Evolutionary conservation across 2,113 vertebrate species (phyloP).

Genomic region (Podarcis cretensis): DNA sequence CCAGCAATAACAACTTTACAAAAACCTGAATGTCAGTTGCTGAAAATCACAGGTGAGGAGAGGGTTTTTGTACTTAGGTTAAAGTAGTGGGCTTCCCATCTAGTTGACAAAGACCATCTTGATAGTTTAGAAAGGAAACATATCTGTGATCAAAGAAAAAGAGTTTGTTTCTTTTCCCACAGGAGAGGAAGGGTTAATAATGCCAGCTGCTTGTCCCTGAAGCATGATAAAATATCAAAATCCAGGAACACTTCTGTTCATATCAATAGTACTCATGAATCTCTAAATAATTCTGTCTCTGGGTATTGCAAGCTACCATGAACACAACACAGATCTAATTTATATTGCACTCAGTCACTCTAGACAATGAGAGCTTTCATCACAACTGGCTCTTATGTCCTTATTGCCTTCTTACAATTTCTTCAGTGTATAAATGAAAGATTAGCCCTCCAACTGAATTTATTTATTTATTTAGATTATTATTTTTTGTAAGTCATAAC

Average conservation of each 20-base stretch:
- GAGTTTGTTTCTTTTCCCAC: not conserved
- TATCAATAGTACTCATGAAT: not conserved
- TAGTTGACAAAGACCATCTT: too few species aligned
- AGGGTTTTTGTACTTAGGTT: too few species aligned
- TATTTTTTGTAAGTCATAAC: not conserved
- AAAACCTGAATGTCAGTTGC: too few species aligned
- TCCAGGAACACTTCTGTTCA: not conserved
- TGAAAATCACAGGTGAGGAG: too few species aligned
- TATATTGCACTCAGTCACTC: constrained; percentile 29
- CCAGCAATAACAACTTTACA: too few species aligned
- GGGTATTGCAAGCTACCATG: constrained; percentile 10
- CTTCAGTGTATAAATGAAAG: not conserved
- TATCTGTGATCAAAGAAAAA: too few species aligned
- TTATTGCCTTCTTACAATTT: constrained; percentile 37
- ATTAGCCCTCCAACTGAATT: not conserved
- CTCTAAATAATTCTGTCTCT: not conserved
- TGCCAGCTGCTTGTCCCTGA: rapidly evolving
- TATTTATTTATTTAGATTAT: not conserved
- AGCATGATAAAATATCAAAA: not conserved
- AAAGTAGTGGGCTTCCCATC: too few species aligned
- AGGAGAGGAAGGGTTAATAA: rapidly evolving
- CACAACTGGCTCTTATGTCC: rapidly evolving
- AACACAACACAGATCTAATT: constrained; percentile 18
- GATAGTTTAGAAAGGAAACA: too few species aligned
- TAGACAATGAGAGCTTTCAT: not conserved